A percentile compares a stretch with the other conserved stretches of the same genome.
These are phyloP conservation scores for Drosophila vallismaia DNA, from an alignment of 2,888 invertebrate genomes.

Conservation along the genomic window DNA sequence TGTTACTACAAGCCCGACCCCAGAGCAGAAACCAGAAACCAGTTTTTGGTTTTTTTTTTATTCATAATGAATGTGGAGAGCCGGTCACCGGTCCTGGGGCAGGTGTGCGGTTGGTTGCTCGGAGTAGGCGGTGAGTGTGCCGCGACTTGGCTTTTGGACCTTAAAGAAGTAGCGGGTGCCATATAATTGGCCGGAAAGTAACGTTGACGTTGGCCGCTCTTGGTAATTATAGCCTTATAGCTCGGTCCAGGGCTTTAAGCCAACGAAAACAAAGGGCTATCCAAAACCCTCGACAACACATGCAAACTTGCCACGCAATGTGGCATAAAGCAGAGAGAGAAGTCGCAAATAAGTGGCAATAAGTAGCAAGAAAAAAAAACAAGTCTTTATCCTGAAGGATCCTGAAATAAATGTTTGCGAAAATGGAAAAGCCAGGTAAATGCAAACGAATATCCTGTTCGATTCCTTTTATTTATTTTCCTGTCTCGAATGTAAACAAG, in stretches of 20 bases:
- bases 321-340: constrained; percentile 50
- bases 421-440: constrained; percentile 4
- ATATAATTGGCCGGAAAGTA: constrained; percentile 69
- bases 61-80: constrained; percentile 45
- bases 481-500: constrained; percentile 4
- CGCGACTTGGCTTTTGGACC: too few species aligned
- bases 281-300: constrained; percentile 11
- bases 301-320: constrained; percentile 52
- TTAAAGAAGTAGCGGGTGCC: constrained; percentile 27
- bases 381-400: background rate
- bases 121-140: constrained; percentile 11
- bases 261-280: background rate
- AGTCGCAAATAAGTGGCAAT: constrained; percentile 53
- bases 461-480: constrained; percentile 6
- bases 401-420: background rate
- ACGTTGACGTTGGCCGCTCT: constrained; percentile 50
- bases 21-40: constrained; percentile 41
- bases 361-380: background rate
- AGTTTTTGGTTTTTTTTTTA: constrained; percentile 45
- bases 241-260: constrained; percentile 2
- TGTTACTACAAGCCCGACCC: background rate
- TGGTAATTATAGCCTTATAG: constrained; percentile 37
- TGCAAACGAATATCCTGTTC: constrained; percentile 7
- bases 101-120: constrained; percentile 1
- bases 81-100: constrained; percentile 38